Evolutionary conservation across 53 echinoderm and acorn worm genomes (phyloP), one percentile per base, ranked within the genome.

Genomic region (Hippasteria phrygiana): DNA sequence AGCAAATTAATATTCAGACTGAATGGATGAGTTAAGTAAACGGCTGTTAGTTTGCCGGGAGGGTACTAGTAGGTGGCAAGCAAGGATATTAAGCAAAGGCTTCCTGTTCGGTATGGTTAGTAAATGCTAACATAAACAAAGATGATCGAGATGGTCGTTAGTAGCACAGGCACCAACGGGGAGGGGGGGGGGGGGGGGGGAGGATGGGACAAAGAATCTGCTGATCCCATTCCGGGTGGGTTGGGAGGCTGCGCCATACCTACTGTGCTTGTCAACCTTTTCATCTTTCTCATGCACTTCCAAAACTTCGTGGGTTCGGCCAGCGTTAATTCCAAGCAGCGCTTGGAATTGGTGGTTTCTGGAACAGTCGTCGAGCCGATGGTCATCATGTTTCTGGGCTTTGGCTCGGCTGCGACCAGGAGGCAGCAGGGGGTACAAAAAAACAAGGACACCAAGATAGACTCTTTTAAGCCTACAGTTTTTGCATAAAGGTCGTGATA

Each of bases 291-390:
- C 45, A 81, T 43, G 81, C 81, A 81, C 26, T 64, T 81, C 81
- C 81, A 81, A 65, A 81, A 81, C 81, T 43, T 40, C 63, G 28
- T 47, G 36, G 81, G 36, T 0, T 64, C 29, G 34, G 41, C 63
- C 81, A 43, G 5, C 20, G 80, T 26, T 16, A 64, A 40, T 62
- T 38, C 63, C 64, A 55, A 36, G 81, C 81, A 81, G 43, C 41
- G 62, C 64, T 40, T 42, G 65, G 81, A 43, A 32, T 81, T 81
- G 41, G 43, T 43, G 26, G 81, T 81, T 42, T 81, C 81, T 40
- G 81, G 81, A 65, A 81, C 81, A 63, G 81, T 81, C 66, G 81
- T 81, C 81, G 81, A 81, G 18, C 81, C 81, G 18, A 81, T 65
- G 62, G 34, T 17, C 41, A 80, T 80, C 80, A 80, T 40, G 41